Base-by-base conservation (phyloP, 2,113 vertebrate genomes). In the Fregata magnificens region DNA sequence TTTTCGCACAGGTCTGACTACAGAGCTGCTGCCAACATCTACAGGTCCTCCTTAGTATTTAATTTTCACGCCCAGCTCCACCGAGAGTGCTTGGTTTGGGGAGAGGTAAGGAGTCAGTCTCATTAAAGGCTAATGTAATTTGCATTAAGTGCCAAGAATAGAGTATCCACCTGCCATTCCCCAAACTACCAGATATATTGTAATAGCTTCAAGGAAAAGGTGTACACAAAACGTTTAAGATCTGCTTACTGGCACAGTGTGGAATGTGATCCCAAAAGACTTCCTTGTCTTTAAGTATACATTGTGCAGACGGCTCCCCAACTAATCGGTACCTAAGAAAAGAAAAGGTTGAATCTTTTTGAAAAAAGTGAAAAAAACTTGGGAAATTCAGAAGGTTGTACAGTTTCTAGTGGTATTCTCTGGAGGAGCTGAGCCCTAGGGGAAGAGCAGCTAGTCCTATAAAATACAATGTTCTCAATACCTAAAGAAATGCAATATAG, bases 221-320 rank as follows among this genome's bases (percentile, higher is more conserved):
- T 10, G 25, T 3, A 7, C 26, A 17, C 32, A 67, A 59, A 34
- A 32, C 50, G 32, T 16, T 62, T 9, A 47, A 70, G 56, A 53
- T 42, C 5, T 53, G 59, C 91, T 96, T 96, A 97, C 97, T 10
- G 3, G 9, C 3, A 9, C 97, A 97, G 56, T 3, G 0, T 16
- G 96, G 96, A 81, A n/a, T 0, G 0, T 0, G 2, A 15, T 9
- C 0, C 97, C 97, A 97, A 7, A 0, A 0, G 44, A 93, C 94
- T 2, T 5, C 24, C 6, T 4, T 40, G 15, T 0, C 31, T 1
- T 0, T 0, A 42, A 93, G 8, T 0, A 38, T 0, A 8, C 97
- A 97, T 2, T 19, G 5, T 0, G 40, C 29, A 29, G 50, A 25
- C 0, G 16, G 1, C 0, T 7, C 0, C 58, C 96, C 94, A 34